These are phyloP conservation scores for Colius striatus DNA, from an alignment of 2,113 vertebrate genomes.

Conservation along the genomic window DNA sequence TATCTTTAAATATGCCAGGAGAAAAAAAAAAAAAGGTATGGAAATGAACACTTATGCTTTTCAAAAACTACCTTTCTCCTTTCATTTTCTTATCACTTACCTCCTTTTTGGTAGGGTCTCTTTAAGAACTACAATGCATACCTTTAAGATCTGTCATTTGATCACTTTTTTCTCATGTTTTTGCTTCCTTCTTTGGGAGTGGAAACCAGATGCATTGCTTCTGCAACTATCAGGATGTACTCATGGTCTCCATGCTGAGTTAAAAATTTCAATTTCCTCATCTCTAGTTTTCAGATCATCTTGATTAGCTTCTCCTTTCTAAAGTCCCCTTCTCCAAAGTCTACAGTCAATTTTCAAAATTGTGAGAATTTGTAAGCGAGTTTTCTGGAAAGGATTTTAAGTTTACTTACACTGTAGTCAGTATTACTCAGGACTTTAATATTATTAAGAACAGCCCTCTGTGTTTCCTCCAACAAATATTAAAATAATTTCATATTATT, in stretches of 20 bases:
- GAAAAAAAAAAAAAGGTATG: not conserved
- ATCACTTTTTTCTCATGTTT: not conserved
- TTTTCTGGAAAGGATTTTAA: not conserved
- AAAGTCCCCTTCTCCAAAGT: not conserved
- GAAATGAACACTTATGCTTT: not conserved
- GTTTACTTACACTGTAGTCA: not conserved
- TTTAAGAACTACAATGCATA: not conserved
- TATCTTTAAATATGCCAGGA: not conserved
- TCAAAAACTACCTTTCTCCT: not conserved
- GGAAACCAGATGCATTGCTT: not conserved
- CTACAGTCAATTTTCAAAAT: not conserved
- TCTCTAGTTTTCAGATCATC: constrained; percentile 30
- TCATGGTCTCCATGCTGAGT: not conserved
- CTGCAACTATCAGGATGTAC: not conserved
- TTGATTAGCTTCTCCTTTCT: not conserved
- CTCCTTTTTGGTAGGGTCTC: not conserved
- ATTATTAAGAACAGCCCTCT: not conserved
- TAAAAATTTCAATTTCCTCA: constrained; percentile 15
- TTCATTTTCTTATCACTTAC: not conserved
- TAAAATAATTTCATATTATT: not conserved
- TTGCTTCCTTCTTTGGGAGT: not conserved
- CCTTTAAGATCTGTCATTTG: not conserved
- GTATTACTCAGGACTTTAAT: not conserved
- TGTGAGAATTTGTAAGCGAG: not conserved
- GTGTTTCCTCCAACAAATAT: not conserved